Evolutionary conservation across 2,113 vertebrate genomes (phyloP).

Genomic region (Danionella cerebrum): DNA sequence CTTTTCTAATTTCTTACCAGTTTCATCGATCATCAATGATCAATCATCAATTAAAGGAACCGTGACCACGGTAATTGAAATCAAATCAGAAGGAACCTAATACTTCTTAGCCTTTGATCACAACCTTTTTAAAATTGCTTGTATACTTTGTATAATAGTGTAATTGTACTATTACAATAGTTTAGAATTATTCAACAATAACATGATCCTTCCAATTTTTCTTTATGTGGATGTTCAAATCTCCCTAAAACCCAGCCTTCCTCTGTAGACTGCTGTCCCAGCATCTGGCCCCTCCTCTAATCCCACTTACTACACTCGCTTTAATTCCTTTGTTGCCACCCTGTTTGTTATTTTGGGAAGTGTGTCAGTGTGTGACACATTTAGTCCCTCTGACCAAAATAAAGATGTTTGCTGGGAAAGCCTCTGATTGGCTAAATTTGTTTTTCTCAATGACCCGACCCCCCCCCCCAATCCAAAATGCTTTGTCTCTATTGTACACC

Average conservation of each 20-base stretch:
- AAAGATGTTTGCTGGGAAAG: conserved; percentile 17
- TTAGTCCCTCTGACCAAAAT: conserved; percentile 21
- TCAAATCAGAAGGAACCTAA: too few relatives aligned
- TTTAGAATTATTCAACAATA: too few relatives aligned
- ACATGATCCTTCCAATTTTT: background rate
- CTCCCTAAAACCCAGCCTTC: conserved; percentile 52
- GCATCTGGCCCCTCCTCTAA: conserved; percentile 65
- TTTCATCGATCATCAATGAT: too few relatives aligned
- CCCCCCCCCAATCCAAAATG: too few relatives aligned
- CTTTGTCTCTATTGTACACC: background rate
- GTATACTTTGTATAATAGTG: too few relatives aligned
- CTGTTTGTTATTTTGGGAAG: conserved; percentile 21
- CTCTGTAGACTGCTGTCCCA: conserved; percentile 60
- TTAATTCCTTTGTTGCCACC: conserved; percentile 12
- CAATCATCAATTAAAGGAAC: too few relatives aligned
- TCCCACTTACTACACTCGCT: conserved; percentile 45
- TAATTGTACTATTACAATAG: too few relatives aligned
- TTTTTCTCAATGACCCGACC: too few relatives aligned
- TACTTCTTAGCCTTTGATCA: too few relatives aligned
- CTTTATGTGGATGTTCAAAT: background rate
- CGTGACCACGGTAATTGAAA: too few relatives aligned
- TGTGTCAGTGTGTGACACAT: conserved; percentile 30
- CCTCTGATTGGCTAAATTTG: conserved; percentile 7
- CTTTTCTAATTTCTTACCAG: too few relatives aligned
- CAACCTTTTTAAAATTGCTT: too few relatives aligned